Base-by-base conservation (phyloP, 2,113 vertebrate genomes). In the Alaudala cheleensis region DNA sequence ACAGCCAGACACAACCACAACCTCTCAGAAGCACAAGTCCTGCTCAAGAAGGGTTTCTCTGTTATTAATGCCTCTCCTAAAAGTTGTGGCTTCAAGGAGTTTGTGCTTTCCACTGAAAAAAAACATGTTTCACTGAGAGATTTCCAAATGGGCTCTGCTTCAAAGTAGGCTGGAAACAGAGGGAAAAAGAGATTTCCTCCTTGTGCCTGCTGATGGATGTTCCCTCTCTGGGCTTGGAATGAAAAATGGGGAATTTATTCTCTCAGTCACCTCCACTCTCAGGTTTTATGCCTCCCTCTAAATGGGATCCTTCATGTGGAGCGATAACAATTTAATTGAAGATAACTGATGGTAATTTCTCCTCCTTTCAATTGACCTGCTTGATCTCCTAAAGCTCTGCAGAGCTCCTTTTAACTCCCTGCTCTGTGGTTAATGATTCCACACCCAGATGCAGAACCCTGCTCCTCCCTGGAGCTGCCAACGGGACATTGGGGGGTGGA, bases 251-350 rank as follows among this genome's bases (percentile, higher is more conserved):
- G 65, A 87, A 88, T 92, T 83, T 88, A 91, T 94, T 86, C 80
- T 57, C 81, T 53, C 86, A 54, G 50, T 86, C 86, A 90, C 65
- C 90, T 95, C 85, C 10, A 1, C 72, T 85, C 93, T 40, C 88
- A 94, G 90, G 88, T 93, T 96, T 96, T 92, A 93, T 81, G 88
- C 92, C 60, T 84, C 65, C 74, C 86, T 81, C 73, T 95, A 96
- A 97, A 96, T 91, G 87, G 84, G 87, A 86, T 95, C 95, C 91
- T 94, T 93, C 94, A 86, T 31, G 77, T 82, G 70, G 87, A 92
- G 92, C 11, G 53, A 89, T 93, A 96, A 96, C 66, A 78, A 57
- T 96, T 96, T 96, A 93, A 97, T 95, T 97, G 93, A 90, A 90
- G 94, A 91, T 29, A 74, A 88, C 84, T 23, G 20, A 94, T 54